These are phyloP conservation scores for Cyclophora albipunctata DNA, from an alignment of 2,888 invertebrate species.

Conservation along the genomic window DNA sequence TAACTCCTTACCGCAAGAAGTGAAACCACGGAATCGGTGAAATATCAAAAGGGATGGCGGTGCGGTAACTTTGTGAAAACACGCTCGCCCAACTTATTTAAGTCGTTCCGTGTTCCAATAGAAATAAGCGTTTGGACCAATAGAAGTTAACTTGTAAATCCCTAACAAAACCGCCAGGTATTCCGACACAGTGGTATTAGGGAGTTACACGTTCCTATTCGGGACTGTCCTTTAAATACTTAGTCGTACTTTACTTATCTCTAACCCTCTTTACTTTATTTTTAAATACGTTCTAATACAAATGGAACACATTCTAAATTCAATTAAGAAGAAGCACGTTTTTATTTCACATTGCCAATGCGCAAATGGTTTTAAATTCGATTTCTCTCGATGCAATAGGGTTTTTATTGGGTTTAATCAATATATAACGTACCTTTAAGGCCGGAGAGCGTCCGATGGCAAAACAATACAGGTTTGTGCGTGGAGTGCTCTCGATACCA, in stretches of 20 bases:
- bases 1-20: constrained; percentile 22
- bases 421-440: constrained; percentile 26
- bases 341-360: too few species aligned
- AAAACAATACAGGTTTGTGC: constrained; percentile 40
- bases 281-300: too few species aligned
- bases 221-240: neutral
- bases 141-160: constrained; percentile 68
- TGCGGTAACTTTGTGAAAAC: constrained; percentile 41
- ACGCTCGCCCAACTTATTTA: constrained; percentile 38
- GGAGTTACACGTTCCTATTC: neutral
- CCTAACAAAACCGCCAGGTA: constrained; percentile 53
- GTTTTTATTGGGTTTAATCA: constrained; percentile 24
- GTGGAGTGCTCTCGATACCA: constrained; percentile 29
- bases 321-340: too few species aligned
- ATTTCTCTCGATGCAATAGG: constrained; percentile 9
- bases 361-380: constrained; percentile 8
- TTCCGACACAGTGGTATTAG: neutral
- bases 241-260: too few species aligned
- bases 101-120: constrained; percentile 38
- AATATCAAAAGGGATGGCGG: constrained; percentile 42
- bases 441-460: constrained; percentile 31
- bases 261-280: too few species aligned
- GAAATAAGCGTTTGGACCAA: constrained; percentile 57
- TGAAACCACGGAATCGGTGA: constrained; percentile 40
- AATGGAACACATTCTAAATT: too few species aligned